Percentiles rank a stretch among this genome's conserved stretches.
Evolutionary conservation across 2,888 invertebrate species (phyloP).

Genomic region (Lasioglossum figueresi): DNA sequence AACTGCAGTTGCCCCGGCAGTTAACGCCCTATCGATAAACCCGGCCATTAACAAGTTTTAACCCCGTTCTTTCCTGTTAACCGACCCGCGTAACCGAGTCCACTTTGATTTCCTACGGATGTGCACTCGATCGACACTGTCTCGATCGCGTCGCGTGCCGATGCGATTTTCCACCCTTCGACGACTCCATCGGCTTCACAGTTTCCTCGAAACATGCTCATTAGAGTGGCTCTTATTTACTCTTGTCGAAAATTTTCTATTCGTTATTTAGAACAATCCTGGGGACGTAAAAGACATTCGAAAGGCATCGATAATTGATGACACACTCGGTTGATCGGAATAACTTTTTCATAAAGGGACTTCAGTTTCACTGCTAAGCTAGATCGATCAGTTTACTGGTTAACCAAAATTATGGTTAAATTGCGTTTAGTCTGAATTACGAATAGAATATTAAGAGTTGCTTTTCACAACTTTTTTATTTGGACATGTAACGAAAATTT

Average conservation of each 20-base stretch:
- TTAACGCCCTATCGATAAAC: slow-evolving; percentile 68
- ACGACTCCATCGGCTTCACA: not conserved
- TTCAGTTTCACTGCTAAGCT: too few species aligned
- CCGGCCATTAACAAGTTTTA: slow-evolving; percentile 68
- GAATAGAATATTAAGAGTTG: too few species aligned
- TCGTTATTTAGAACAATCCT: too few species aligned
- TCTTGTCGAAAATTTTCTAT: too few species aligned
- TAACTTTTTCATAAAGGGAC: not conserved
- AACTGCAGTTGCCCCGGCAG: slow-evolving; percentile 40
- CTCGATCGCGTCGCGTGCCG: not conserved
- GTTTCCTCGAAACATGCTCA: not conserved
- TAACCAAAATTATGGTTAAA: too few species aligned
- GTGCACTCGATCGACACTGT: not conserved
- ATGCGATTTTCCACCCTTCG: not conserved
- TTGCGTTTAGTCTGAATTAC: too few species aligned
- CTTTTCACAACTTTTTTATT: too few species aligned
- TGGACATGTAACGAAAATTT: too few species aligned
- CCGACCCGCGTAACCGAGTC: not conserved
- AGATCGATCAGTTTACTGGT: too few species aligned
- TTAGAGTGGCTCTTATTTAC: too few species aligned
- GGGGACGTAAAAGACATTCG: too few species aligned
- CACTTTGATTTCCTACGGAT: not conserved
- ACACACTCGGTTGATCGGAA: not conserved
- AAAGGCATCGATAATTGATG: not conserved
- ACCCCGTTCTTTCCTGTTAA: slow-evolving; percentile 29